These are phyloP conservation scores for Leuctra nigra DNA, from an alignment of 2,888 invertebrate species.

Conservation along the genomic window DNA sequence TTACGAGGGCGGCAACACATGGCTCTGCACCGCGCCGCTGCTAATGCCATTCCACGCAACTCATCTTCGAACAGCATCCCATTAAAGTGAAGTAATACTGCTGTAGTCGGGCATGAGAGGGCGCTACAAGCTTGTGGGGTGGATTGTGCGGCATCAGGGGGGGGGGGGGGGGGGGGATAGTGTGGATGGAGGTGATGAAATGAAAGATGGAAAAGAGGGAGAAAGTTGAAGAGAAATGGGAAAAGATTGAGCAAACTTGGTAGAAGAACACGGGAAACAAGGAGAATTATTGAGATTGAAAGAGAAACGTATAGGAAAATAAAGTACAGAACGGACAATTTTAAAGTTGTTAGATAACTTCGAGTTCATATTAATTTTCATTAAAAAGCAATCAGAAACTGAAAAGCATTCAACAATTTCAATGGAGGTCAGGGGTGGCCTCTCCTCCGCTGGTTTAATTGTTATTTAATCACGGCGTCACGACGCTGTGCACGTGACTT, in stretches of 20 bases:
- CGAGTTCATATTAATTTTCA: too few relatives aligned
- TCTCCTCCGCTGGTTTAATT: too few relatives aligned
- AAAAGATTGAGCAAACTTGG: constrained; percentile 16
- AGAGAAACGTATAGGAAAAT: not conserved
- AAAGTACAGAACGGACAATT: not conserved
- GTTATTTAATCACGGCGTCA: too few relatives aligned
- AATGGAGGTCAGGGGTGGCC: too few relatives aligned
- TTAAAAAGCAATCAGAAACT: too few relatives aligned
- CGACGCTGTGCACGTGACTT: too few relatives aligned
- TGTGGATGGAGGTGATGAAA: constrained; percentile 15
- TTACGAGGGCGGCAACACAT: constrained; percentile 8
- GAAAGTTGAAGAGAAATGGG: constrained; percentile 18
- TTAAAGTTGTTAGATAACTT: not conserved
- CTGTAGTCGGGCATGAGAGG: not conserved
- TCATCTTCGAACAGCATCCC: constrained; percentile 9
- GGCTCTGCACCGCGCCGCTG: too few relatives aligned
- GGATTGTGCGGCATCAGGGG: not conserved
- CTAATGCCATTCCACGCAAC: constrained; percentile 12
- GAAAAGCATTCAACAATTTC: too few relatives aligned
- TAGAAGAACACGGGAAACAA: constrained; percentile 3
- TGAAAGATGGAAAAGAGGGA: constrained; percentile 17
- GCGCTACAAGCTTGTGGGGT: not conserved
- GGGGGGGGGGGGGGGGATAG: constrained; percentile 2
- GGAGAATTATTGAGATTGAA: not conserved
- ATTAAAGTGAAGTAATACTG: constrained; percentile 10